Evolutionary conservation across 1,140 invertebrate species (phyloP).

Genomic region (Calliopsis andreniformis): DNA sequence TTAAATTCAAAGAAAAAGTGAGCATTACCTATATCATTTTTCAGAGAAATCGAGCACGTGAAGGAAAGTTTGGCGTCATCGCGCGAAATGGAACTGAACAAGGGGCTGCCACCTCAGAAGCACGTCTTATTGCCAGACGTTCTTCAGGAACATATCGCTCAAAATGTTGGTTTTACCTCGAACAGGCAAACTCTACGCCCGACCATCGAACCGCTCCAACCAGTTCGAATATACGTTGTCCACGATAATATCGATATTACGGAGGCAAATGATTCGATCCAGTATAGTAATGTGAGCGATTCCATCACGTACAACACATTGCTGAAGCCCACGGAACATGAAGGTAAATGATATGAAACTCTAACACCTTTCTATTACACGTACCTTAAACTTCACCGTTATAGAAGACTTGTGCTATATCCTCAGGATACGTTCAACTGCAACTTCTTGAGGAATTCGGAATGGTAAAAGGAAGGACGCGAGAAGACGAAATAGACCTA

Average conservation of each 20-base stretch:
- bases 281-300: conserved; percentile 85
- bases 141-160: conserved; percentile 83
- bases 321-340: conserved; percentile 84
- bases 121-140: conserved; percentile 84
- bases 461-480: conserved; percentile 69
- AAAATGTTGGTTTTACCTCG: conserved; percentile 80
- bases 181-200: conserved; percentile 61
- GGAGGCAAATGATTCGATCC: conserved; percentile 83
- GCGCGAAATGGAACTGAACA: conserved; percentile 72
- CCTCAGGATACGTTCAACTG: conserved; percentile 82
- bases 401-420: conserved; percentile 48
- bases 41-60: conserved; percentile 75
- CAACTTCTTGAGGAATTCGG: conserved; percentile 80
- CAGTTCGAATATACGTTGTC: conserved; percentile 85
- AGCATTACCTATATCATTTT: too few relatives aligned
- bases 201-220: conserved; percentile 83
- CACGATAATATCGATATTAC: conserved; percentile 90
- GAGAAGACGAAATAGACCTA: conserved; percentile 64
- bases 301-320: conserved; percentile 85
- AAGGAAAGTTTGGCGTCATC: conserved; percentile 66
- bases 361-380: too few relatives aligned
- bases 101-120: conserved; percentile 83
- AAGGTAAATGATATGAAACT: conserved; percentile 77
- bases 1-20: too few relatives aligned
- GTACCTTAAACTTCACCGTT: background rate